phyloP scores from a whole-genome alignment of 2,888 invertebrate species.

The Drosophila stalkeri region DNA sequence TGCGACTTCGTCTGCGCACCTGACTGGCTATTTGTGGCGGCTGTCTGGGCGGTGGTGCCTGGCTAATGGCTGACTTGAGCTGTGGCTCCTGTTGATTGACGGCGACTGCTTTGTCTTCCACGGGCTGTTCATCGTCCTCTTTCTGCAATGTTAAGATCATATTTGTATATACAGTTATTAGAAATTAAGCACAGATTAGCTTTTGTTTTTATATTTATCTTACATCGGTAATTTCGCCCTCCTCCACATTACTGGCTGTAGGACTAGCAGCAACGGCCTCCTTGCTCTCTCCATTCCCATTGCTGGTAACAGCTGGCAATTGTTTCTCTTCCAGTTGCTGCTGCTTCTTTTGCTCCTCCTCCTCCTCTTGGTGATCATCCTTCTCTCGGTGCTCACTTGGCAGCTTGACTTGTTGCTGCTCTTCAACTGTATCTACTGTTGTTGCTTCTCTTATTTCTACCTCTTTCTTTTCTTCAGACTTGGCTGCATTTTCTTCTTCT shows the following conservation, averaged over 20 bases:
- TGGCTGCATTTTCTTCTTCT: slow-evolving; percentile 26
- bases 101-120: not conserved
- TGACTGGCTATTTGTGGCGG: slow-evolving; percentile 40
- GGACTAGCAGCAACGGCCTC: not conserved
- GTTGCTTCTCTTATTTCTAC: not conserved
- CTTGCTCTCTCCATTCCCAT: slow-evolving; percentile 35
- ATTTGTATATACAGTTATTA: not conserved
- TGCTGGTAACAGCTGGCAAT: slow-evolving; percentile 30
- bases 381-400: slow-evolving; percentile 11
- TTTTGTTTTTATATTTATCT: slow-evolving; percentile 1
- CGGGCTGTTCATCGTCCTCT: slow-evolving; percentile 42
- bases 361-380: not conserved
- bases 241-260: slow-evolving; percentile 51
- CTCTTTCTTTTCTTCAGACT: slow-evolving; percentile 10
- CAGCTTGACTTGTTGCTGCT: slow-evolving; percentile 12
- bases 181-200: not conserved
- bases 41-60: not conserved
- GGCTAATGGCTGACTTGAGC: not conserved
- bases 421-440: not conserved
- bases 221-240: slow-evolving; percentile 68
- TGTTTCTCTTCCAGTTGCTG: not conserved
- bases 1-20: slow-evolving; percentile 34
- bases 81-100: not conserved
- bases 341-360: not conserved
- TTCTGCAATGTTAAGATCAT: slow-evolving; percentile 27